Evolutionary conservation across 2,888 invertebrate genomes (phyloP).

Genomic region (Dasysyrphus tricinctus): DNA sequence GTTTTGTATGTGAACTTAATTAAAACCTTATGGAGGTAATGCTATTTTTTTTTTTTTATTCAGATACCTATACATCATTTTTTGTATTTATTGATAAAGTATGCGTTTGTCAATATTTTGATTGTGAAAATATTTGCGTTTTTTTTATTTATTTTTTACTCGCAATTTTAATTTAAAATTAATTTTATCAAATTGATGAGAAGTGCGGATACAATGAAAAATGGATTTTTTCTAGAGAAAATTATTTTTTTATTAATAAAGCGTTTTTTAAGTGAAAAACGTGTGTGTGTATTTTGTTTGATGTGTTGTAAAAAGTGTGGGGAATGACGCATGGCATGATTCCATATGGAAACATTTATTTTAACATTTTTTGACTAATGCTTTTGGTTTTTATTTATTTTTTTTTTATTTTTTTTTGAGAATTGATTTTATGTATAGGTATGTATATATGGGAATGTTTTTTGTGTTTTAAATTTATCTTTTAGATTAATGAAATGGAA

Average conservation of each 20-base stretch:
- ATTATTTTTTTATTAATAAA: constrained; percentile 21
- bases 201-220: too few species aligned
- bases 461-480: not conserved
- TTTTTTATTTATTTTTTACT: not conserved
- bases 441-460: not conserved
- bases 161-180: constrained; percentile 57
- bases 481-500: not conserved
- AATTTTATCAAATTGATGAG: constrained; percentile 42
- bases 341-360: constrained; percentile 22
- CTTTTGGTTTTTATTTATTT: not conserved
- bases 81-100: not conserved
- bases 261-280: constrained; percentile 18
- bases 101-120: constrained; percentile 60
- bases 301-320: not conserved
- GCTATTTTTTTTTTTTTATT: not conserved
- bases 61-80: not conserved
- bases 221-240: not conserved
- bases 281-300: not conserved
- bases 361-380: constrained; percentile 1
- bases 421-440: not conserved
- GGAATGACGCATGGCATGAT: constrained; percentile 16
- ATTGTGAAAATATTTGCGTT: constrained; percentile 50
- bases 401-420: not conserved
- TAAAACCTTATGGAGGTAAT: constrained; percentile 18
- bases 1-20: constrained; percentile 13